Percentiles rank a stretch among this genome's conserved stretches.
Conservation (phyloP, 2,113 vertebrate genomes). For the Oncorhynchus mykiss region DNA sequence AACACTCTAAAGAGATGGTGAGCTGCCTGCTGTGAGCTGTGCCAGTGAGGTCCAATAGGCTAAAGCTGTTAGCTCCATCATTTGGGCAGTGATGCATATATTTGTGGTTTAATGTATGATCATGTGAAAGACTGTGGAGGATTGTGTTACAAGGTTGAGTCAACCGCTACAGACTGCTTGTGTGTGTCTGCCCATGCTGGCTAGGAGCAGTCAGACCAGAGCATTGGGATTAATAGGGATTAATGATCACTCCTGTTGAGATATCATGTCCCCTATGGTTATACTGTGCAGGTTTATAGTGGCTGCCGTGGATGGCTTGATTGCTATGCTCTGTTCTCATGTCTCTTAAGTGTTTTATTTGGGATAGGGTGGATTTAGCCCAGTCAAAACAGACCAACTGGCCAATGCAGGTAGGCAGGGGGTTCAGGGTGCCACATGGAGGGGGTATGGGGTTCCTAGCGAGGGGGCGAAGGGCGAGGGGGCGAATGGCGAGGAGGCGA, state of each 20-base stretch:
- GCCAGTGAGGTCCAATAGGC: conserved; percentile 22
- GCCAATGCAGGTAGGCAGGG: conserved; percentile 23
- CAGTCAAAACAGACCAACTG: conserved; percentile 54
- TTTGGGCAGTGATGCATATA: conserved; percentile 41
- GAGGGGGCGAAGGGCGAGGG: conserved; percentile 13
- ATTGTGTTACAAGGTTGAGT: conserved; percentile 37
- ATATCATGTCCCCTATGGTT: conserved; percentile 27
- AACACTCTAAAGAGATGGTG: conserved; percentile 35
- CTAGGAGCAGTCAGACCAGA: neutral
- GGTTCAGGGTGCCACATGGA: conserved; percentile 43
- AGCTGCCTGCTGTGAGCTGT: conserved; percentile 29
- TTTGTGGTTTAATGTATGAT: conserved; percentile 46
- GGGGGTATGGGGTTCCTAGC: conserved; percentile 34
- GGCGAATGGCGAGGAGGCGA: neutral
- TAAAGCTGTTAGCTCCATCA: conserved; percentile 49
- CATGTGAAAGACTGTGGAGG: conserved; percentile 29
- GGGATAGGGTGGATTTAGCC: conserved; percentile 47
- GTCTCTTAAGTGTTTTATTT: conserved; percentile 36
- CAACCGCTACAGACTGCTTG: conserved; percentile 5
- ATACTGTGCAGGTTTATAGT: conserved; percentile 28
- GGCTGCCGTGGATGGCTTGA: conserved; percentile 13
- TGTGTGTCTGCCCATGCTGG: conserved; percentile 17
- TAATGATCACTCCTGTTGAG: conserved; percentile 32
- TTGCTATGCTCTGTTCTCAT: conserved; percentile 43
- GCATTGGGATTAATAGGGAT: conserved; percentile 13